A percentile compares a stretch with the other conserved stretches of the same genome.
Evolutionary conservation across 2,797 vertebrate species (phyloP).

Genomic region (Furcifer pardalis): DNA sequence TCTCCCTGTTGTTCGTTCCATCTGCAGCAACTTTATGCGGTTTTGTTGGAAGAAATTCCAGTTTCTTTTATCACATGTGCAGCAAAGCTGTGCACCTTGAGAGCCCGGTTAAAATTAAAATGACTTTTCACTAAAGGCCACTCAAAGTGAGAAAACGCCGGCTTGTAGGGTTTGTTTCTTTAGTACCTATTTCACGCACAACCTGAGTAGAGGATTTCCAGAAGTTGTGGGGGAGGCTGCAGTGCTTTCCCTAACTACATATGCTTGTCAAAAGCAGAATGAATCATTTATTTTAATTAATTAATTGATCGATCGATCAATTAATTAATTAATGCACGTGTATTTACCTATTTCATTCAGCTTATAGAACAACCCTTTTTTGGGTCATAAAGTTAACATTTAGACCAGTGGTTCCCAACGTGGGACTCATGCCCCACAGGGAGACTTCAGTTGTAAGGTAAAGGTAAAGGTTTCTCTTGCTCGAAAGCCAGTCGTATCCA

Average conservation of each 20-base stretch:
- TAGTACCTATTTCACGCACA: neutral
- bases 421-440: too few relatives aligned
- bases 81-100: neutral
- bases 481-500: too few relatives aligned
- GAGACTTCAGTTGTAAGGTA: too few relatives aligned
- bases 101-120: neutral
- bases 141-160: neutral
- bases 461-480: too few relatives aligned
- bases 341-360: neutral
- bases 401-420: too few relatives aligned
- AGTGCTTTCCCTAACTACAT: neutral
- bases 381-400: neutral
- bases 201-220: neutral
- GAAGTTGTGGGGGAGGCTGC: neutral
- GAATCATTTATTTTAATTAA: neutral
- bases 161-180: neutral
- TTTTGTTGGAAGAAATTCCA: neutral
- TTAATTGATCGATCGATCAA: too few relatives aligned
- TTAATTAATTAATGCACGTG: neutral
- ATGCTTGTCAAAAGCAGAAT: neutral
- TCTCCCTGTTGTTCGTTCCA: neutral
- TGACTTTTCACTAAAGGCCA: neutral
- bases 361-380: neutral
- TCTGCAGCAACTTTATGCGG: slow-evolving; percentile 6
- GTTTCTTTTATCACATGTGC: neutral